Conservation (phyloP, 2,113 vertebrate species). For the Alaudala cheleensis region DNA sequence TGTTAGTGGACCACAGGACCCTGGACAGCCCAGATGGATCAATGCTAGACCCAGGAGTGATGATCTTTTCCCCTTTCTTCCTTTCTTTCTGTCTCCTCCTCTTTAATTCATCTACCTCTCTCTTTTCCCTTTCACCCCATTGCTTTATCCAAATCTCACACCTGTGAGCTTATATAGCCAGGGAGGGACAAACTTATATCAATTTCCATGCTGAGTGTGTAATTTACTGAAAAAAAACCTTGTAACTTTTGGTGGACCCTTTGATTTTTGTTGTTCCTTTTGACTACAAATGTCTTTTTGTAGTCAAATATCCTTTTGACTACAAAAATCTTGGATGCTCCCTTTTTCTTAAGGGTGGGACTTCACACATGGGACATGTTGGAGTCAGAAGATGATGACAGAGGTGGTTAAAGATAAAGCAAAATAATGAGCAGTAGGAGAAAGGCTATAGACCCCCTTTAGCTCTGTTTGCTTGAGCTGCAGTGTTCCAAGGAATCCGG, state of each 20-base stretch:
- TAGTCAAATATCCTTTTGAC: no score
- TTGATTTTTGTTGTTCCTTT: background rate
- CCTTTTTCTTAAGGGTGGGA: background rate
- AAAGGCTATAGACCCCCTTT: background rate
- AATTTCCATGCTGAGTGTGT: background rate
- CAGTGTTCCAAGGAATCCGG: background rate
- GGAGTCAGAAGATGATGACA: background rate
- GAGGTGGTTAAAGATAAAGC: background rate
- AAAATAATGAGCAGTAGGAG: background rate
- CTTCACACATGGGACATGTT: background rate
- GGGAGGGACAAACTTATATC: background rate
- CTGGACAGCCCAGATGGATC: background rate
- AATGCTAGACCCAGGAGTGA: no score
- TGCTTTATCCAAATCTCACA: background rate
- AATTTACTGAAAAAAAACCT: background rate
- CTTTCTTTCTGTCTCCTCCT: background rate
- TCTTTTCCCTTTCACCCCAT: background rate
- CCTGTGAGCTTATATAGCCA: background rate
- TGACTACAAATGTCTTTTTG: fast-evolving
- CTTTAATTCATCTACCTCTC: background rate
- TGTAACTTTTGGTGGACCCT: background rate
- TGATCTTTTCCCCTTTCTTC: background rate
- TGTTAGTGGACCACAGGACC: background rate
- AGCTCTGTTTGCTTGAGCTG: background rate
- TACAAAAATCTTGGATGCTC: background rate